Evolutionary conservation across 2,797 vertebrate genomes (phyloP), one percentile per base, ranked within the genome.

Genomic region (Siniperca obscura): DNA sequence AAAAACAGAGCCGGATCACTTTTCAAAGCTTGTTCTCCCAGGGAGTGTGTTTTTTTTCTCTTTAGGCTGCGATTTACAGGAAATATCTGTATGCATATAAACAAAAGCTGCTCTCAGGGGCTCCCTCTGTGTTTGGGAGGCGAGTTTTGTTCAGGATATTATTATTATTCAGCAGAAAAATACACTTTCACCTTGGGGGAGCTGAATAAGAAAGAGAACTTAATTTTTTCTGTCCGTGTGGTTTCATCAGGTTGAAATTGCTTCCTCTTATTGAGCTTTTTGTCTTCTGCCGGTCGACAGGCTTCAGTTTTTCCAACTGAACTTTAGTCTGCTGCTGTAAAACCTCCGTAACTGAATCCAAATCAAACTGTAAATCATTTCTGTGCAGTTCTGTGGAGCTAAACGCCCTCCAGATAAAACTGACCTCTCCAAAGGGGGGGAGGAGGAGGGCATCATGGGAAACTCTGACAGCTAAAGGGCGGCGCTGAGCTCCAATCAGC

Each of bases 51-150:
- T 25, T 25, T 62, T 40, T 40, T 25, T 60, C 71, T 84, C 82
- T 46, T 56, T 1, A 50, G 75, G 52, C 46, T 53, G 75, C 34
- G 48, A 81, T 67, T 87, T 72, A 78, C 85, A 89, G 90, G 86
- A 90, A 92, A 89, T 83, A 89, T 90, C 86, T 91, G 81, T 86
- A 90, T 91, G 85, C 70, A 71, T 82, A 86, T 81, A 93, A 94
- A 93, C 89, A 94, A 0, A 14, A 56, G 76, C 59, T n/a, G 64
- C 48, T 77, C 77, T 86, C 68, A 11, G 69, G 69, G 68, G 76
- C 59, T 34, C 42, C 60, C 44, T 76, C 69, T 68, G 75, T 67
- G 72, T 75, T 53, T 64, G 74, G 68, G 72, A 85, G 78, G 65
- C 12, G 27, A 52, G 55, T 73, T 72, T 57, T 62, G 30, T 56